Conservation (phyloP, 2,797 vertebrate species). For the Sitta carolinensis region DNA sequence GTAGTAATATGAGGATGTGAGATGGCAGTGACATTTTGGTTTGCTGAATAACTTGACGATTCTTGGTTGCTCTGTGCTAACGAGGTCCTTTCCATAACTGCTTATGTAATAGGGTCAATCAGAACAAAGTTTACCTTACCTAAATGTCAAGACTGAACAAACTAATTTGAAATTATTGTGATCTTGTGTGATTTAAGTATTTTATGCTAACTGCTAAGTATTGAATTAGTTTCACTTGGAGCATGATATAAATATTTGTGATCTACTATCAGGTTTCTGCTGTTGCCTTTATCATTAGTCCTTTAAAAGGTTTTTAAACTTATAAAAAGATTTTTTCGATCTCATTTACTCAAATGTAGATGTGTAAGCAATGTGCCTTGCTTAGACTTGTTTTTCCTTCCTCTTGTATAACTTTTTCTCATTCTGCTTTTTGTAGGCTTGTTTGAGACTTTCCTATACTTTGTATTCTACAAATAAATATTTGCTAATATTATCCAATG, state of each 20-base stretch:
- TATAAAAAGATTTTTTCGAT: neutral
- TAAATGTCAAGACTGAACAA: neutral
- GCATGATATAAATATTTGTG: neutral
- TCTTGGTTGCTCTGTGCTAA: neutral
- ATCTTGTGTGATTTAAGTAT: neutral
- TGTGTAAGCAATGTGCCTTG: neutral
- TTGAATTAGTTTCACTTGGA: neutral
- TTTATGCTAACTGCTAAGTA: neutral
- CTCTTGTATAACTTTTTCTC: neutral
- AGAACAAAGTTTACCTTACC: neutral
- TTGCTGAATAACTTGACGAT: neutral
- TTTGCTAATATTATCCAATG: neutral
- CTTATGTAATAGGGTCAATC: neutral
- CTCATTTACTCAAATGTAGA: neutral
- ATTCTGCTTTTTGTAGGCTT: neutral
- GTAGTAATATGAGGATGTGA: neutral
- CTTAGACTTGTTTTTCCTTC: neutral
- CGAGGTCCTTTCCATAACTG: neutral
- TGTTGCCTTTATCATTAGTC: neutral
- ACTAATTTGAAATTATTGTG: neutral
- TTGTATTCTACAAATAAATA: neutral
- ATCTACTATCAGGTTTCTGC: neutral
- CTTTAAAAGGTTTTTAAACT: neutral
- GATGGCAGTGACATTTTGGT: neutral
- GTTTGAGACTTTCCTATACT: neutral